Base-by-base conservation (phyloP, 2,797 vertebrate genomes). In the Pteronotus mesoamericanus region DNA sequence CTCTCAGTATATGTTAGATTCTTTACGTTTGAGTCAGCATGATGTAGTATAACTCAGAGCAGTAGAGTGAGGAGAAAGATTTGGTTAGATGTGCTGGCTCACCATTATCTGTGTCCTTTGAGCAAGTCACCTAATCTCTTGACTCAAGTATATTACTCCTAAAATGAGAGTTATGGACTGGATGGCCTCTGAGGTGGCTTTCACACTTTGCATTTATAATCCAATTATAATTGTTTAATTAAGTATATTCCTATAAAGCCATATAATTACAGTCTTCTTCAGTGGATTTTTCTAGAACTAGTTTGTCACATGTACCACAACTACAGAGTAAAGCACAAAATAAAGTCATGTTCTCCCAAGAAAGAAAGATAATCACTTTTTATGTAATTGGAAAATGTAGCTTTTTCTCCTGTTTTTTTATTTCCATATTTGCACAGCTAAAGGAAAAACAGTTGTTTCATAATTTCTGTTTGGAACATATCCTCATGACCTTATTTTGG, bases 401-500 rank as follows among this genome's bases (percentile, higher is more conserved):
- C 91, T 69, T 89, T 93, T 75, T 75, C n/a, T 46, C 39, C 10
- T 68, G 0, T 55, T 64, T 91, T 91, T 91, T 83, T 69, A 59
- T 92, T 94, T 92, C 57, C 22, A 72, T 84, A 42, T 16, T 86
- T 82, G 9, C 29, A 61, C 12, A 37, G 48, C 75, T 53, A 42
- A 55, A 66, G 34, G 86, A 91, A 93, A 68, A 71, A 37, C n/a
- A 59, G 24, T 77, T 59, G 53, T 91, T 95, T 91, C 86, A 7
- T 86, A 66, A 42, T 55, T 92, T 59, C 64, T 84, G 29, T 66
- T 94, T 82, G 79, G 32, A 91, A 32, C 24, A 83, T 71, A 48
- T 86, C 37, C n/a, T 93, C 59, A 83, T 46, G 74, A 88, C 51
- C 94, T 80, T 69, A 21, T 85, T 94, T 94, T 79, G 84, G 93